Base-by-base conservation (phyloP, 2,888 invertebrate species). In the Acleris laterana region DNA sequence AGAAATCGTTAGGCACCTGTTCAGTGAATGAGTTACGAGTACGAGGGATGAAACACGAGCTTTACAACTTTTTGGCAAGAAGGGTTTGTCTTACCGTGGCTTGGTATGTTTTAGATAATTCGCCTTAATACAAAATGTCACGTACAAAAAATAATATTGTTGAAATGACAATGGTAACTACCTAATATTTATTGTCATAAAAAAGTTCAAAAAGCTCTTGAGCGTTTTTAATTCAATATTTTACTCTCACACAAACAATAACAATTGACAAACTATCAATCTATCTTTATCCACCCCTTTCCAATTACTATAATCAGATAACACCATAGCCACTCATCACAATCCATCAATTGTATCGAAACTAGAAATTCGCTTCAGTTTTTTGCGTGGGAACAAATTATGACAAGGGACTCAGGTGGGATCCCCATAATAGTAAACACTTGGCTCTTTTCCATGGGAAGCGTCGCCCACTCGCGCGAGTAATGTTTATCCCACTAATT, bases 401-500 rank as follows among this genome's bases (percentile, higher is more conserved):
- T 61, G 50, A 44, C 64, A 55, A 56, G 48, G 50, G 25, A 48
- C 52, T 62, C 60, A 68, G 62, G 57, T 71, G 63, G 77, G 73
- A 74, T 71, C 11, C 52, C 62, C 70, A 22, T 7, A 49, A 75
- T 73, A 70, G 73, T 72, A 68, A 81, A 83, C 88, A 88, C 83
- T 88, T 83, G 88, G 76, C 75, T 70, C 67, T 73, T 80, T 87
- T 87, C 86, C 82, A 85, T 87, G 88, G 87, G 88, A 89, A 87
- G 74, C 72, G 69, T 62, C 68, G 66, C 58, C 69, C 70, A 66
- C 71, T 67, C 69, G 71, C 63, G 63, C 48, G 62, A 62, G 73
- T 70, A 81, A 81, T 85, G 77, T 84, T 85, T 83, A 72, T 74
- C 72, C 77, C 73, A 71, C 76, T 84, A 86, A 88, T 88, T 84